phyloP scores from a whole-genome alignment of 1,140 invertebrate species.

The Oreohelix idahoensis region DNA sequence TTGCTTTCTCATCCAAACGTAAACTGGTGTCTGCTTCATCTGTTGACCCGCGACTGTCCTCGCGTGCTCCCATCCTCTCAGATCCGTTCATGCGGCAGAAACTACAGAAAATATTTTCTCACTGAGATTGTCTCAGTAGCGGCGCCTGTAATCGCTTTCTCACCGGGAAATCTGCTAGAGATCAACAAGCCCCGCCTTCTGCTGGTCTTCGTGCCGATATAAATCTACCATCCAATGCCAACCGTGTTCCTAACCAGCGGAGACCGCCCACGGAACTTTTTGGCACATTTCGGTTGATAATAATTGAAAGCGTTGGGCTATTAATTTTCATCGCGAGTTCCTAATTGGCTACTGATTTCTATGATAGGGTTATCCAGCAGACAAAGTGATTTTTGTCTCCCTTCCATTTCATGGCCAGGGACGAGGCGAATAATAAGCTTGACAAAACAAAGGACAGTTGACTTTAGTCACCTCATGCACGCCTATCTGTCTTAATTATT shows the following conservation, averaged over 20 bases:
- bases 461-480: too few relatives aligned
- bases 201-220: background rate
- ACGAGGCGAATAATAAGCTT: background rate
- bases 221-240: background rate
- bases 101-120: background rate
- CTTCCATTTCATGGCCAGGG: background rate
- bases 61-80: slow-evolving; percentile 26
- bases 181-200: slow-evolving; percentile 20
- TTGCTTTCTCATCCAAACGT: background rate
- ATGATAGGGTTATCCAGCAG: background rate
- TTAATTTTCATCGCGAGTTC: background rate
- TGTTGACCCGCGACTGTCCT: slow-evolving; percentile 22
- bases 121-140: background rate
- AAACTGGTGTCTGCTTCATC: slow-evolving; percentile 18
- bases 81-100: background rate
- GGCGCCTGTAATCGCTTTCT: slow-evolving; percentile 11
- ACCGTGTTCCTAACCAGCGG: background rate
- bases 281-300: slow-evolving; percentile 7
- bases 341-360: background rate
- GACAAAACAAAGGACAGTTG: background rate
- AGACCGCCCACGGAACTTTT: background rate
- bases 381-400: too few relatives aligned
- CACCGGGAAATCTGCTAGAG: background rate
- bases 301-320: slow-evolving; percentile 33
- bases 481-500: too few relatives aligned